These are phyloP conservation scores for Spilogale gracilis DNA, from an alignment of 2,113 vertebrate genomes.

Conservation along the genomic window DNA sequence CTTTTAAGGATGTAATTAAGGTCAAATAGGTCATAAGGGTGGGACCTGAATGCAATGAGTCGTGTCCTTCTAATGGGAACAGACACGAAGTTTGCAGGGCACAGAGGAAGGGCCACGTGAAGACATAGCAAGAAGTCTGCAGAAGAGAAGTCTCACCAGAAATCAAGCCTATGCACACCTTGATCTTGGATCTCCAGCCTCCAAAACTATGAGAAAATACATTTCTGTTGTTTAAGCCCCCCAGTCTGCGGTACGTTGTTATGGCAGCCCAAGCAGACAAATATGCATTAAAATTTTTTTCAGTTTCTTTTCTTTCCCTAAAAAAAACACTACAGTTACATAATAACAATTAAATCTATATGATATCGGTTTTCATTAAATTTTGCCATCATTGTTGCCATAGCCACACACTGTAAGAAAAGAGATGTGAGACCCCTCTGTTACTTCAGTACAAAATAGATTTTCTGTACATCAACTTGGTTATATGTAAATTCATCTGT, in stretches of 20 bases:
- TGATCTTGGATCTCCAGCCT: neutral
- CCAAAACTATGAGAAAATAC: neutral
- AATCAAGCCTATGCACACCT: neutral
- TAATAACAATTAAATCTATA: neutral
- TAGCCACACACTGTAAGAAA: neutral
- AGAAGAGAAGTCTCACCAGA: neutral
- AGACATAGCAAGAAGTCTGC: neutral
- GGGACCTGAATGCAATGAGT: neutral
- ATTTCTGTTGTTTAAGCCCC: neutral
- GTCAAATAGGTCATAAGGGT: neutral
- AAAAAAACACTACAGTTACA: slow-evolving; percentile 31
- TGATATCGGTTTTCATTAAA: neutral
- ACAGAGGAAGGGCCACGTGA: neutral
- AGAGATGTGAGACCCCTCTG: neutral
- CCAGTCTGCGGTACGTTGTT: neutral
- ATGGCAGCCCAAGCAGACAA: neutral
- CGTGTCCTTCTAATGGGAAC: neutral
- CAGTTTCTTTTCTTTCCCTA: slow-evolving; percentile 52
- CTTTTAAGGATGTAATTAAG: neutral
- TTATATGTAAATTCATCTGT: neutral
- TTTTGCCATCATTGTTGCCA: neutral
- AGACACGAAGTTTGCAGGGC: neutral
- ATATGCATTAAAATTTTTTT: neutral
- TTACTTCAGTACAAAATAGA: neutral
- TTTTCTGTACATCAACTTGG: neutral